These are phyloP conservation scores for Panopea generosa DNA, from an alignment of 2,888 invertebrate species.

Conservation along the genomic window DNA sequence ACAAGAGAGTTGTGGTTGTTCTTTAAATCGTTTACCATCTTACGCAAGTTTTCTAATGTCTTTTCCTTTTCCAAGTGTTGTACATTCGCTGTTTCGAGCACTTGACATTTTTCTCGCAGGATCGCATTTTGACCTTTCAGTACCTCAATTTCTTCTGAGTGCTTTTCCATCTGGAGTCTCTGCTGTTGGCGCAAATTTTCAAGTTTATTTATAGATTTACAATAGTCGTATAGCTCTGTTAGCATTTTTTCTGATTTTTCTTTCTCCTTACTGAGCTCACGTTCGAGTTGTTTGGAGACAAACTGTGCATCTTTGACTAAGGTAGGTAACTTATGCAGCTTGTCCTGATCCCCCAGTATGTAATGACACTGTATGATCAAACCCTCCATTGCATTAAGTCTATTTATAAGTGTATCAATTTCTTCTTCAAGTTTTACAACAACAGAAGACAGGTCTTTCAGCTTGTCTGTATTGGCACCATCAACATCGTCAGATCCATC, in stretches of 20 bases:
- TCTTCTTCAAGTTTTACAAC: slow-evolving; percentile 45
- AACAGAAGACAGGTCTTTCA: slow-evolving; percentile 20
- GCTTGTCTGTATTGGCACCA: slow-evolving; percentile 8
- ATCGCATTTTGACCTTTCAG: slow-evolving; percentile 59
- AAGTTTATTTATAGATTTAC: slow-evolving; percentile 68
- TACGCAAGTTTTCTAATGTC: slow-evolving; percentile 65
- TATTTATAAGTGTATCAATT: slow-evolving; percentile 55
- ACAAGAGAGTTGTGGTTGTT: slow-evolving; percentile 21
- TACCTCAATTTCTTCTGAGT: slow-evolving; percentile 52
- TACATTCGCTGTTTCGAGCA: slow-evolving; percentile 49
- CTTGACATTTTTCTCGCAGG: slow-evolving; percentile 52
- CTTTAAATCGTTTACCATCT: slow-evolving; percentile 64
- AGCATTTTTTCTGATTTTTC: slow-evolving; percentile 65
- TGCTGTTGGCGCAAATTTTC: slow-evolving; percentile 63
- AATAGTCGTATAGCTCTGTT: slow-evolving; percentile 68
- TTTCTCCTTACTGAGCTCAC: slow-evolving; percentile 59
- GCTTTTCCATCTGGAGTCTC: slow-evolving; percentile 56
- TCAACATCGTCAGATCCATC: slow-evolving; percentile 45
- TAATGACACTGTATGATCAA: slow-evolving; percentile 64
- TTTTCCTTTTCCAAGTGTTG: slow-evolving; percentile 72
- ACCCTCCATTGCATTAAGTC: slow-evolving; percentile 55
- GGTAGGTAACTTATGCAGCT: slow-evolving; percentile 53
- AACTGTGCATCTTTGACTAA: slow-evolving; percentile 58
- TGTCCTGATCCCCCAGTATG: slow-evolving; percentile 65
- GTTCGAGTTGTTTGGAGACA: slow-evolving; percentile 47